phyloP scores from a whole-genome alignment of 1,140 invertebrate species.

The Colletes gigas region DNA sequence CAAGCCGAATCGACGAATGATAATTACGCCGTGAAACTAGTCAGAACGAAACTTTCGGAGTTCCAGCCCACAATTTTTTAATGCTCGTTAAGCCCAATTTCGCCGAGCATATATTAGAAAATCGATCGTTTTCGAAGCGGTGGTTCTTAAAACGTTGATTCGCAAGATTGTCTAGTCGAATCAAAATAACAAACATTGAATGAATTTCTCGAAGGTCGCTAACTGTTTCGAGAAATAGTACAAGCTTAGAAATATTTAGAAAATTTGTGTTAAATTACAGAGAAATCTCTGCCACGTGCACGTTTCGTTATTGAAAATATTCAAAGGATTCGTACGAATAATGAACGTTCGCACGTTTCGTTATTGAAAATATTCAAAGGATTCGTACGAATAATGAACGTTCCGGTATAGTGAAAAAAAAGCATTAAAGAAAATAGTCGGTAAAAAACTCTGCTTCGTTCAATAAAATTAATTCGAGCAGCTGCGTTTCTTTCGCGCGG shows the following conservation, averaged over 20 bases:
- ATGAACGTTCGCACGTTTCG: neutral
- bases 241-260: too few species aligned
- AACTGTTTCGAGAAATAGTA: too few species aligned
- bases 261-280: too few species aligned
- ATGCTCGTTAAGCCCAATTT: too few species aligned
- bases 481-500: constrained; percentile 17
- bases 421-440: neutral
- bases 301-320: neutral
- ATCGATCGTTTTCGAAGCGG: too few species aligned
- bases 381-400: neutral
- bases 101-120: too few species aligned
- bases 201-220: too few species aligned
- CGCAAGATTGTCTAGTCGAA: too few species aligned
- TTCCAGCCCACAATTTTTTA: too few species aligned
- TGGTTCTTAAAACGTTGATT: too few species aligned
- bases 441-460: constrained; percentile 1
- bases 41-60: neutral
- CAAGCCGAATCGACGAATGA: constrained; percentile 13
- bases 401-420: neutral
- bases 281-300: too few species aligned
- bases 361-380: neutral
- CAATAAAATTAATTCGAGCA: constrained; percentile 40
- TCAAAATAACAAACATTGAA: too few species aligned
- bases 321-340: neutral
- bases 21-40: neutral